A percentile compares a stretch with the other conserved stretches of the same genome.
phyloP scores from a whole-genome alignment of 2,888 invertebrate species.

The Cosmia pyralina region DNA sequence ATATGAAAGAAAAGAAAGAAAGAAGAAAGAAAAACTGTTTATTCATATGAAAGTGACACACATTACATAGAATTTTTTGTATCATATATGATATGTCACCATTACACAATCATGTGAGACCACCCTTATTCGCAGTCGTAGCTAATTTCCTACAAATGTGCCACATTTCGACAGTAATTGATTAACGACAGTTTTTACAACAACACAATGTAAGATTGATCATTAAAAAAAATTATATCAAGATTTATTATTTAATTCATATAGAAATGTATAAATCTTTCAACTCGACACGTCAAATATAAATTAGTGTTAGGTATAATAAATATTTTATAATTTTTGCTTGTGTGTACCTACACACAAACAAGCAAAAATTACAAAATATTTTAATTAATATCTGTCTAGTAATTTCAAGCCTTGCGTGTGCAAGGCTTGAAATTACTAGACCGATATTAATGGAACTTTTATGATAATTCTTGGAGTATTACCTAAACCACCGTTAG shows the following conservation, averaged over 20 bases:
- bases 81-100: too few species aligned
- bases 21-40: too few species aligned
- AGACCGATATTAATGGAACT: constrained; percentile 41
- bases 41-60: too few species aligned
- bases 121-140: neutral
- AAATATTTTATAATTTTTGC: constrained; percentile 39
- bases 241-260: constrained; percentile 50
- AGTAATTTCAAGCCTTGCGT: too few species aligned
- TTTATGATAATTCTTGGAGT: constrained; percentile 48
- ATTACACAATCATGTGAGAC: neutral
- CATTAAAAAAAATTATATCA: constrained; percentile 36
- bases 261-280: constrained; percentile 52
- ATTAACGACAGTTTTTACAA: constrained; percentile 34
- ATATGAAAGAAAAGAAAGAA: too few species aligned
- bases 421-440: constrained; percentile 33
- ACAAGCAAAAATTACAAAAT: too few species aligned
- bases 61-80: too few species aligned
- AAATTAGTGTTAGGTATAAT: constrained; percentile 31
- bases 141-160: constrained; percentile 29
- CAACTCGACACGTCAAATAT: constrained; percentile 29
- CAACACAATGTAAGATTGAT: constrained; percentile 40
- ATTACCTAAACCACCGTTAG: constrained; percentile 31
- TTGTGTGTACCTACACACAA: too few species aligned
- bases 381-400: too few species aligned
- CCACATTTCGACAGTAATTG: constrained; percentile 38